Base-by-base conservation (phyloP, 2,113 vertebrate genomes). In the Penelope pileata region DNA sequence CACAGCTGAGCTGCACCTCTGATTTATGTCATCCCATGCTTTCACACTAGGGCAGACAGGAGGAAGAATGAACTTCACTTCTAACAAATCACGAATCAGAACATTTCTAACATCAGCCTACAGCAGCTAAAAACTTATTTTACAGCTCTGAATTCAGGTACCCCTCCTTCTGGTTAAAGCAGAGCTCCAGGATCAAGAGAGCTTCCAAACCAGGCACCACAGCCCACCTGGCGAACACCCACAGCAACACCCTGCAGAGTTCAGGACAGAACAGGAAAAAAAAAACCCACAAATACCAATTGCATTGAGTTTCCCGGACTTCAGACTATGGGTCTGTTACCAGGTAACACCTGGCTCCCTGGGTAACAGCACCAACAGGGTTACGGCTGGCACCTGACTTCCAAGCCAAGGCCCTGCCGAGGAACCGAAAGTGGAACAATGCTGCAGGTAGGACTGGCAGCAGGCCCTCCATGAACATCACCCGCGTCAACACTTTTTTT, bases 1-100 rank as follows among this genome's bases (percentile, higher is more conserved):
- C 54, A 53, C 0, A 73, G 47, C 27, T 50, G 63, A 91, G 73
- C 18, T 21, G 45, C 69, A 81, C 36, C 21, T 78, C 59, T 58
- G 50, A 42, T 48, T 58, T 48, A 58, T 6, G 7, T 59, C 58
- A 58, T 18, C 63, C 50, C 45, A 18, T 21, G 14, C 22, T 95
- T 45, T 40, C 72, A 83, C 23, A 69, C 8, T 40, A 48, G 5
- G 64, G 36, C 79, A 9, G 23, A 10, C 2, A 2, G 21, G 3
- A 2, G 7, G 17, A 4, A 2, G 4, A 62, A 45, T 34, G 1
- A 11, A 38, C 38, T 1, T 3, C 4, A 48, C 43, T 64, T 64
- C 0, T 16, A 26, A 38, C 11, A 24, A 62, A 62, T 38, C 24
- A n/a, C n/a, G n/a, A n/a, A n/a, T n/a, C 36, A 27, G 38, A 38